Evolutionary conservation across 2,797 vertebrate genomes (phyloP), one percentile per base, ranked within the genome.

Genomic region (Dicrostonyx torquatus): DNA sequence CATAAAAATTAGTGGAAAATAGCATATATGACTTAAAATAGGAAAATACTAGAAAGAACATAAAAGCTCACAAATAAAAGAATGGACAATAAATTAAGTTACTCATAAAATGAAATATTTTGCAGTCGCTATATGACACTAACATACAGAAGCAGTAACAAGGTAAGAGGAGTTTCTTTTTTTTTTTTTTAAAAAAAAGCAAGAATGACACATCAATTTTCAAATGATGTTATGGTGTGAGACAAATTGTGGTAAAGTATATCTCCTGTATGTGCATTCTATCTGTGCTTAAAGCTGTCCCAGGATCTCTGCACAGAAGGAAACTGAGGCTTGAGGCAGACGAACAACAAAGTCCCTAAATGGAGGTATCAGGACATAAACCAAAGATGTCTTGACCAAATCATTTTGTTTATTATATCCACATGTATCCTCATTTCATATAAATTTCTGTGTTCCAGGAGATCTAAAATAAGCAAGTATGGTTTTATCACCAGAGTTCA

Each of bases 31-130:
- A 26, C 2, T 68, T 94, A 68, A 45, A 68, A 79, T 1, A 68
- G 45, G 31, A 82, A 92, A 86, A 95, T 78, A 50, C 5, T 88
- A 31, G 34, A 94, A 93, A 89, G 78, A 94, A 87, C 6, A 90
- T 64, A 87, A 85, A 94, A 83, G 73, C 15, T 15, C 43, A 70
- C 60, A 95, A 64, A 68, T 72, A n/a, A 86, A 94, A 90, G n/a
- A 43, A 90, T 34, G 64, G 18, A 10, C 72, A 79, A 22, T 50
- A 92, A 89, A 90, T 79, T 68, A 84, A 93, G 37, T 37, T 14
- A 45, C 34, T 6, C 13, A 55, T 37, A 84, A 45, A 2, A 12
- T 72, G 15, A 87, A 58, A 68, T 70, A 64, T 55, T 89, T 89
- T 62, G 5, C 2, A 90, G 15, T 85, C 37, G 68, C 26, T 85